A percentile compares a stretch with the other conserved stretches of the same genome.
These are phyloP conservation scores for Echinometra lucunter DNA, from an alignment of 53 echinoderm and acorn worm genomes.

Conservation along the genomic window DNA sequence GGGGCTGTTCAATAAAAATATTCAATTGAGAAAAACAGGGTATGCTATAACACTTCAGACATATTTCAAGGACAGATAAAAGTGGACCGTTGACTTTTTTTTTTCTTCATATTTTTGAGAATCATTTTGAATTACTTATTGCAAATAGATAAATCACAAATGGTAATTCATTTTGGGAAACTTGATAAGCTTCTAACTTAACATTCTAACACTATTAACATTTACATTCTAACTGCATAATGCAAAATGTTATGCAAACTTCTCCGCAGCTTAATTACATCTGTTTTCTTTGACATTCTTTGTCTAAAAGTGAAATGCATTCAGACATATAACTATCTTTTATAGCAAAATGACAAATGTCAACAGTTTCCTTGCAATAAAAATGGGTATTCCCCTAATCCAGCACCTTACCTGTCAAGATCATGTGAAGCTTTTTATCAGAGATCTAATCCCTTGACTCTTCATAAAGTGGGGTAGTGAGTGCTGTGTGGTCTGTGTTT, in stretches of 20 bases:
- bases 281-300: not conserved
- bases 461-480: conserved; percentile 2
- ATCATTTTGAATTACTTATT: not conserved
- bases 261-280: not conserved
- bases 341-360: conserved; percentile 1
- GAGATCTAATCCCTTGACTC: not conserved
- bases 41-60: too few relatives aligned
- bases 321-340: not conserved
- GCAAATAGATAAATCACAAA: too few relatives aligned
- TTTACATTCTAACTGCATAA: not conserved
- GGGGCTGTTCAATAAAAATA: too few relatives aligned
- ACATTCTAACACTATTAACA: too few relatives aligned
- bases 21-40: too few relatives aligned
- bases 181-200: too few relatives aligned
- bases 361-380: not conserved
- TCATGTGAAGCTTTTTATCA: conserved; percentile 31
- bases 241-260: not conserved
- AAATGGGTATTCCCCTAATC: conserved; percentile 21
- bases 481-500: not conserved
- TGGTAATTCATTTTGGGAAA: too few relatives aligned
- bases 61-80: too few relatives aligned
- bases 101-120: not conserved
- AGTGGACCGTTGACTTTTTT: too few relatives aligned
- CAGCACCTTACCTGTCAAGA: not conserved
- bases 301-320: not conserved